These are phyloP conservation scores for Drosophila miranda DNA, from an alignment of 1,140 invertebrate species.

Conservation along the genomic window DNA sequence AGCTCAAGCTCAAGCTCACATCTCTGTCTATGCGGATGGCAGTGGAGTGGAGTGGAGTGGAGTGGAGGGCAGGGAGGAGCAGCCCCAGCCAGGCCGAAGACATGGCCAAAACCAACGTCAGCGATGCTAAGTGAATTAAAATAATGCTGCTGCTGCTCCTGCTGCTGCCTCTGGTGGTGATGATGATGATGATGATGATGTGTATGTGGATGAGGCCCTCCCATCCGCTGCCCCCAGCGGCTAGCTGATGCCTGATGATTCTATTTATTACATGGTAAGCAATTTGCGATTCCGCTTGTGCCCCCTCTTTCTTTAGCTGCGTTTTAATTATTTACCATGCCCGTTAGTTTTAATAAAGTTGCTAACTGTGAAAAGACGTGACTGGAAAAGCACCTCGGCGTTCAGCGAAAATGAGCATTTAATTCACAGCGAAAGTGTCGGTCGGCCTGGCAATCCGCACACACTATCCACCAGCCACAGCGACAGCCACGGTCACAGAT, in stretches of 20 bases:
- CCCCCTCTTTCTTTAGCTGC: constrained; percentile 34
- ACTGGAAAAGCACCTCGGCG: constrained; percentile 49
- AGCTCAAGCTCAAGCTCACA: constrained; percentile 25
- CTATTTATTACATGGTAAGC: constrained; percentile 75
- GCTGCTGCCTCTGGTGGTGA: neutral
- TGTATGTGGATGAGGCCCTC: constrained; percentile 31
- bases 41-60: too few relatives aligned
- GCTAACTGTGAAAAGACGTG: constrained; percentile 79
- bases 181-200: constrained; percentile 31
- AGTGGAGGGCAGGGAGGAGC: neutral
- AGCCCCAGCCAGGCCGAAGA: neutral
- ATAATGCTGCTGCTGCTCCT: constrained; percentile 49
- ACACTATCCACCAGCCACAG: neutral
- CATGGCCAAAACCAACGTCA: constrained; percentile 53
- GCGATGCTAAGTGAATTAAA: constrained; percentile 75
- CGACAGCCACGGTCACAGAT: constrained; percentile 3
- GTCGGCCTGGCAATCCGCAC: constrained; percentile 7
- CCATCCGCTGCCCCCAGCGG: constrained; percentile 12
- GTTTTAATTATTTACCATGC: constrained; percentile 76
- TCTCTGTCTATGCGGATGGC: constrained; percentile 5
- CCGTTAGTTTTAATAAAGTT: constrained; percentile 80
- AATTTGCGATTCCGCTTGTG: constrained; percentile 66
- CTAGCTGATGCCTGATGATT: constrained; percentile 62
- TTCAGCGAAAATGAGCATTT: constrained; percentile 64
- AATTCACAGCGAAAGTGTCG: constrained; percentile 73